These are phyloP conservation scores for Danio tinwini DNA, from an alignment of 2,797 vertebrate species.

Conservation along the genomic window DNA sequence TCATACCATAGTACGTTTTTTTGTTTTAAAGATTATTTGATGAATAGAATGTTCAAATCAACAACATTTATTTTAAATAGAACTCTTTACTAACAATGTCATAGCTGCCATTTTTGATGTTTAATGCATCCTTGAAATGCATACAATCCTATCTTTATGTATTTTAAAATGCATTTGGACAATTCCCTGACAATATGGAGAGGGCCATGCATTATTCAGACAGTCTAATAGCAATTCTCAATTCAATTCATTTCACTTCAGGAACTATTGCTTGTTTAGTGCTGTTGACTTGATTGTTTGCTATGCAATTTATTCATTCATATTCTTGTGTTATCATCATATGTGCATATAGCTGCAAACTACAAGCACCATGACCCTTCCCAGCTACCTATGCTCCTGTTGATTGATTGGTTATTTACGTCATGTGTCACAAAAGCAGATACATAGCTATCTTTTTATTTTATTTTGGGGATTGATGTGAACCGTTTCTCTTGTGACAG, in stretches of 20 bases:
- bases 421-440: background rate
- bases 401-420: slow-evolving; percentile 4
- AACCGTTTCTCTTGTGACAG: slow-evolving; percentile 2
- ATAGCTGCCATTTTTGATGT: background rate
- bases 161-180: background rate
- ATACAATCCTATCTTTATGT: background rate
- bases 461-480: background rate
- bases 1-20: too few species aligned
- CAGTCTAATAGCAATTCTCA: background rate
- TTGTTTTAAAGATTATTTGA: background rate
- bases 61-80: background rate
- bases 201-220: background rate
- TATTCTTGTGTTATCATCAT: background rate
- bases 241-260: background rate
- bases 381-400: background rate
- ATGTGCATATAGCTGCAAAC: background rate
- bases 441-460: background rate
- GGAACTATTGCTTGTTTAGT: background rate
- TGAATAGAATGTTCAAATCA: background rate
- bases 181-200: background rate
- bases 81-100: background rate
- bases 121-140: background rate
- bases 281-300: background rate
- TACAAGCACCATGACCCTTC: background rate
- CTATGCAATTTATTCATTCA: background rate